Evolutionary conservation across 2,113 vertebrate species (phyloP).

Genomic region (Zosterops japonicus): DNA sequence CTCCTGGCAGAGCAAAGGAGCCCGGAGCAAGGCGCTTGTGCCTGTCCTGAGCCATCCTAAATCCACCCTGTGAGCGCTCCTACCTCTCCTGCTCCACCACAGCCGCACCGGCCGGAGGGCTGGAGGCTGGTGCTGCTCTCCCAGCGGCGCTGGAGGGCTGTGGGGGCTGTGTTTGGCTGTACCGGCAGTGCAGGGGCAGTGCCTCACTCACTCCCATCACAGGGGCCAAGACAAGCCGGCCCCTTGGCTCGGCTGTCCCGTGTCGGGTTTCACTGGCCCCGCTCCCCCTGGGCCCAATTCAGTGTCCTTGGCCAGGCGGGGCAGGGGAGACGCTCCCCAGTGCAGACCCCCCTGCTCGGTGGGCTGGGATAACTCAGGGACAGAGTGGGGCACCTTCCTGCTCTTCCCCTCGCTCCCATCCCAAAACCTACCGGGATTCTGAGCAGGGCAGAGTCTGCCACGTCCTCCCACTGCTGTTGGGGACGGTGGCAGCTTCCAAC

Average conservation of each 20-base stretch:
- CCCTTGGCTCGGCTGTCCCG: slow-evolving; percentile 20
- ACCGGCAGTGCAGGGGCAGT: not conserved
- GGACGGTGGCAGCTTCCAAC: not conserved
- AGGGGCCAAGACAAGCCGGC: not conserved
- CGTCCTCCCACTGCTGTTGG: not conserved
- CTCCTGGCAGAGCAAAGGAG: not conserved
- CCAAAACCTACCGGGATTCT: not conserved
- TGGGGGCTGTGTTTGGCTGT: accelerated
- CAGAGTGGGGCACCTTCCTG: not conserved
- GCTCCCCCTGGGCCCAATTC: not conserved
- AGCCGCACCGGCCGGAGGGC: accelerated
- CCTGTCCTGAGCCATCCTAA: not conserved
- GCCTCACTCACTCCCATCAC: not conserved
- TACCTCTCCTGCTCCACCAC: not conserved
- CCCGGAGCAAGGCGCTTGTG: accelerated
- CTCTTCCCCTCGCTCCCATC: not conserved
- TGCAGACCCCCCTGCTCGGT: accelerated
- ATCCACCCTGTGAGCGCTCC: accelerated
- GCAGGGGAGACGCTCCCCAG: not conserved
- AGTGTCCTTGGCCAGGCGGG: not conserved
- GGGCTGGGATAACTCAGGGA: not conserved
- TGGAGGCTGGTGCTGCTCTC: not conserved
- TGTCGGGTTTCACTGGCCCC: not conserved
- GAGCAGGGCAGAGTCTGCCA: not conserved
- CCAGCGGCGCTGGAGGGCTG: not conserved